Conservation (phyloP, 2,113 vertebrate genomes). For the Ctenodactylus gundi region DNA sequence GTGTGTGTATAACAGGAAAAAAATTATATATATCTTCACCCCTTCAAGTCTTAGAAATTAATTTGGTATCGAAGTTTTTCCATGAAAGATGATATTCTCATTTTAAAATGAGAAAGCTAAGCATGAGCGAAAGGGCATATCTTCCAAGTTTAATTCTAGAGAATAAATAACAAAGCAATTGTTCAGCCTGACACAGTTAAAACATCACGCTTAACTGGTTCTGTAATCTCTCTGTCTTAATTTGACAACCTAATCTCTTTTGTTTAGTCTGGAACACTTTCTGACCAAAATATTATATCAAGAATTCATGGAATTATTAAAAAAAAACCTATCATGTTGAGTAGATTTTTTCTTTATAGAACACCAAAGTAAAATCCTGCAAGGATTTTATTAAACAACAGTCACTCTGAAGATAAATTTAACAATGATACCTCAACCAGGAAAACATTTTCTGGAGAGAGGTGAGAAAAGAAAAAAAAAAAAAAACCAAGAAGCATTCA, state of each 20-base stretch:
- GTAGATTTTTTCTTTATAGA: constrained; percentile 53
- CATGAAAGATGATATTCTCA: neutral
- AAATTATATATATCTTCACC: neutral
- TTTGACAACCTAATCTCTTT: constrained; percentile 57
- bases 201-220: neutral
- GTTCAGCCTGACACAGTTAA: constrained; percentile 9
- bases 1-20: neutral
- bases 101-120: neutral
- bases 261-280: neutral
- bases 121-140: neutral
- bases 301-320: constrained; percentile 44
- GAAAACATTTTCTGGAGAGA: constrained; percentile 54
- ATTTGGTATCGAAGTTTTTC: neutral
- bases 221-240: constrained; percentile 1
- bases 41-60: neutral
- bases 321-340: constrained; percentile 29
- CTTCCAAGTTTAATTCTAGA: neutral
- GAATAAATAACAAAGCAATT: constrained; percentile 12
- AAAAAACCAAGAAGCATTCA: neutral
- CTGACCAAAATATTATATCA: constrained; percentile 60
- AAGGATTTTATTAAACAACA: constrained; percentile 44
- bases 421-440: constrained; percentile 43
- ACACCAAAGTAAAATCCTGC: constrained; percentile 11
- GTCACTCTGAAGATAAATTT: constrained; percentile 61
- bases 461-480: constrained; percentile 35